These are phyloP conservation scores for Leucoraja erinaceus DNA, from an alignment of 2,113 vertebrate species.

Conservation along the genomic window DNA sequence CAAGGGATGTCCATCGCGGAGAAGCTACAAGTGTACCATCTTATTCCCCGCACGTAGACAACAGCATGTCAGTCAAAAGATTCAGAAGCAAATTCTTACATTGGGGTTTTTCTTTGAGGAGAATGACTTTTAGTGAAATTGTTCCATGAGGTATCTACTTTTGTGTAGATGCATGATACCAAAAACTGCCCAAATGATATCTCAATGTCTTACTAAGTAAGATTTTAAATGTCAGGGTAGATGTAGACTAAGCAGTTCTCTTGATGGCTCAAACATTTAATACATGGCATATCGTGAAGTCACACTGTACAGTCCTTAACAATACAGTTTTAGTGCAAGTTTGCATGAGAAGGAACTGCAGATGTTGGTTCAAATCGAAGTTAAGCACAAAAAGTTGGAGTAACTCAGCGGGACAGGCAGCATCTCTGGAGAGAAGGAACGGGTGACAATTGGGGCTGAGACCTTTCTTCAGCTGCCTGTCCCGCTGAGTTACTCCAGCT, in stretches of 20 bases:
- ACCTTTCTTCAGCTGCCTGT: too few relatives aligned
- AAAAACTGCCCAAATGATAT: background rate
- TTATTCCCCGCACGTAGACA: background rate
- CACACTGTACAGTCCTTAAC: background rate
- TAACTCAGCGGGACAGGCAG: too few relatives aligned
- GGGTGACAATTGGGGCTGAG: too few relatives aligned
- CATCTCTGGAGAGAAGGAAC: too few relatives aligned
- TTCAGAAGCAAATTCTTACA: background rate
- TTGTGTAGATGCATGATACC: background rate
- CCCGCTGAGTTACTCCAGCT: too few relatives aligned
- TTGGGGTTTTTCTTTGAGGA: background rate
- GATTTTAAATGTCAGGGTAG: background rate
- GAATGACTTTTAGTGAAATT: background rate
- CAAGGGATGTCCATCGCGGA: background rate
- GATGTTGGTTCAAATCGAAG: too few relatives aligned
- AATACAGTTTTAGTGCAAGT: too few relatives aligned
- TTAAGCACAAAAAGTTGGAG: too few relatives aligned
- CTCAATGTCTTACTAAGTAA: background rate
- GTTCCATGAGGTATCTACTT: background rate
- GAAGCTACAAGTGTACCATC: background rate
- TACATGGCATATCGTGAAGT: background rate
- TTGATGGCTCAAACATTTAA: background rate
- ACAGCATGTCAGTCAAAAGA: background rate
- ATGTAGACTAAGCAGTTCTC: background rate
- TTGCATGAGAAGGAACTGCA: too few relatives aligned